These are phyloP conservation scores for Drosophila nikananu DNA, from an alignment of 1,140 invertebrate species.

Conservation along the genomic window DNA sequence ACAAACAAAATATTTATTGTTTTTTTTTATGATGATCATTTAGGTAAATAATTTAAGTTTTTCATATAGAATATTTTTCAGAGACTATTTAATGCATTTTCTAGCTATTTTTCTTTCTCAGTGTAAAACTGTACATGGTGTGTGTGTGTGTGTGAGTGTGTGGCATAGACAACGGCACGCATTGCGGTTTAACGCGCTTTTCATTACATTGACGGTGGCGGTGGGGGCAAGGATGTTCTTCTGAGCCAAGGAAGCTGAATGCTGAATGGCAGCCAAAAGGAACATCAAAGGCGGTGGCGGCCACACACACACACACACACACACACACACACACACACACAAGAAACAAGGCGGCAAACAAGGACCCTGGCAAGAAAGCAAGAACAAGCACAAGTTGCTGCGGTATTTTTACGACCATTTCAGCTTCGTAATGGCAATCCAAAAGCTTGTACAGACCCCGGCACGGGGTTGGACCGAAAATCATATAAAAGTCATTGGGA, in stretches of 20 bases:
- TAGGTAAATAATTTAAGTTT: too few relatives aligned
- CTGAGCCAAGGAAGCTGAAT: constrained; percentile 26
- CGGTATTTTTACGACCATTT: constrained; percentile 66
- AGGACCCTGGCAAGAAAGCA: constrained; percentile 12
- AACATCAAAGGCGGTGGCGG: constrained; percentile 42
- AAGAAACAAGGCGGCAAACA: constrained; percentile 1
- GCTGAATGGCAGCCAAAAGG: constrained; percentile 55
- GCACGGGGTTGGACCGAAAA: constrained; percentile 47
- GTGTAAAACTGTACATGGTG: constrained; percentile 10
- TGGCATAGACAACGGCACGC: constrained; percentile 49
- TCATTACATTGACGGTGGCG: constrained; percentile 41
- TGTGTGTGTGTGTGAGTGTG: constrained; percentile 6
- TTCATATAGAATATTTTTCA: too few relatives aligned
- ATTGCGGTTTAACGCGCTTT: constrained; percentile 69
- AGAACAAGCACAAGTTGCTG: constrained; percentile 50
- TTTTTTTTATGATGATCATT: too few relatives aligned
- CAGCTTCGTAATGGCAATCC: constrained; percentile 52
- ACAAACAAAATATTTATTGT: too few relatives aligned
- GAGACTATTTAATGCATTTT: too few relatives aligned
- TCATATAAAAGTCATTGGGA: constrained; percentile 82
- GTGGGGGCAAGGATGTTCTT: neutral
- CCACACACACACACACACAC: neutral
- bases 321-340: constrained; percentile 1
- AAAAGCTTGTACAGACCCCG: constrained; percentile 32
- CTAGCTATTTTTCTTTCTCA: neutral